Percentiles rank a stretch among this genome's conserved stretches.
Evolutionary conservation across 2,113 vertebrate genomes (phyloP).

Genomic region (Euleptes europaea): DNA sequence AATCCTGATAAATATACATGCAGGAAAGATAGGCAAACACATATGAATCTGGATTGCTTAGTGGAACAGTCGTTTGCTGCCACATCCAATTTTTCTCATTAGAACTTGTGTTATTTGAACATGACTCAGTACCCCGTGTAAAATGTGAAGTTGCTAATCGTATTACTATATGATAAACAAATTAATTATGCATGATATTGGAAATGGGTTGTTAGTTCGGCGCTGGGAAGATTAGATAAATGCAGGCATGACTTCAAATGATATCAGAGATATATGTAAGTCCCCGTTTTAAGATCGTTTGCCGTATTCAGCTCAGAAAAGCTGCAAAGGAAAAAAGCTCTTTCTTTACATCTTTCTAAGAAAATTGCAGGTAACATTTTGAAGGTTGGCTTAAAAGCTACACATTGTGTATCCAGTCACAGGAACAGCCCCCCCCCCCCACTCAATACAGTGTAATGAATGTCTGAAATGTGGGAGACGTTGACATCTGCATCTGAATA

Average conservation of each 20-base stretch:
- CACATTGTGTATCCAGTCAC: neutral
- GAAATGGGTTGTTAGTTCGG: slow-evolving; percentile 77
- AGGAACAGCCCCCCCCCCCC: neutral
- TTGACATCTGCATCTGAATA: neutral
- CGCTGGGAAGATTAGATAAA: slow-evolving; percentile 76
- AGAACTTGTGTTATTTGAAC: slow-evolving; percentile 82
- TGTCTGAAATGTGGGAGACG: neutral
- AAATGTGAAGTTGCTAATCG: slow-evolving; percentile 78
- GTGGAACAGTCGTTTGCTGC: slow-evolving; percentile 77
- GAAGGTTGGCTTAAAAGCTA: slow-evolving; percentile 42
- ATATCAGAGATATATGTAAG: slow-evolving; percentile 74
- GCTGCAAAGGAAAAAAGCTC: slow-evolving; percentile 46
- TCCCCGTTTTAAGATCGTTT: slow-evolving; percentile 66
- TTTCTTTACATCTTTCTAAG: neutral
- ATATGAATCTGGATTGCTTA: slow-evolving; percentile 71
- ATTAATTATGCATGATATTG: slow-evolving; percentile 83
- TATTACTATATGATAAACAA: slow-evolving; percentile 83
- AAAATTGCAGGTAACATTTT: slow-evolving; percentile 36
- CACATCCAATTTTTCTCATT: slow-evolving; percentile 80
- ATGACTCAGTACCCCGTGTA: slow-evolving; percentile 78
- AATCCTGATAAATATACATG: slow-evolving; percentile 73
- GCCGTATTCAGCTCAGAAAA: slow-evolving; percentile 53
- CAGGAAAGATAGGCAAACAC: slow-evolving; percentile 75
- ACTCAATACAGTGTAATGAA: neutral
- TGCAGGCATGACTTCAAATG: slow-evolving; percentile 77